Percentiles rank a stretch among this genome's conserved stretches.
Conservation (phyloP, 1,140 invertebrate species). For the Aphelinus atriplicis region DNA sequence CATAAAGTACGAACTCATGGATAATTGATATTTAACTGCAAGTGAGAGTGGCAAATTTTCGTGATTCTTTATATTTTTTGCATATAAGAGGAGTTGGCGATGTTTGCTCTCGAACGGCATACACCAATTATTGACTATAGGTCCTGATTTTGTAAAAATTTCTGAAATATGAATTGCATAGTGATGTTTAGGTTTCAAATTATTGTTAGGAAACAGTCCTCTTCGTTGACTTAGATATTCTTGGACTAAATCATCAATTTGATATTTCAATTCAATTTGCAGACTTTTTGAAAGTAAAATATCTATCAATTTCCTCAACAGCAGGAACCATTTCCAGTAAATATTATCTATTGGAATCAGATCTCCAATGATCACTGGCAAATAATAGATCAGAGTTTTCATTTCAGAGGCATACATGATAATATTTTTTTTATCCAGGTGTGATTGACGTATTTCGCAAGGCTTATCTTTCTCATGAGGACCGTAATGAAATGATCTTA, state of each 20-base stretch:
- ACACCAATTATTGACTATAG: conserved; percentile 16
- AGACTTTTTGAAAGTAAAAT: conserved; percentile 20
- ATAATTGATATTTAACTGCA: conserved; percentile 15
- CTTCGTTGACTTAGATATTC: conserved; percentile 2
- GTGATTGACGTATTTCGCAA: neutral
- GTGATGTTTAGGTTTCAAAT: conserved; percentile 31
- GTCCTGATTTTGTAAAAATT: neutral
- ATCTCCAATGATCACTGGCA: conserved; percentile 19
- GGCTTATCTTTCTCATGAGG: neutral
- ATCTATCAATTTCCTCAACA: conserved; percentile 20
- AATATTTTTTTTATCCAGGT: neutral
- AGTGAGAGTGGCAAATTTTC: conserved; percentile 12
- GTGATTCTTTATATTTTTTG: too few species aligned
- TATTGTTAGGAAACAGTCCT: conserved; percentile 15
- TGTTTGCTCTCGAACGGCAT: conserved; percentile 15
- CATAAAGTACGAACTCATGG: too few species aligned
- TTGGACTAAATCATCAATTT: neutral
- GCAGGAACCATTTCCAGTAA: conserved; percentile 22
- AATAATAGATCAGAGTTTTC: conserved; percentile 9
- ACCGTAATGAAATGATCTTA: conserved; percentile 1
- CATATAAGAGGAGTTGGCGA: neutral
- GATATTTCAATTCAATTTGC: conserved; percentile 12
- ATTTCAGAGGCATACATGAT: conserved; percentile 30
- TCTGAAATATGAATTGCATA: neutral
- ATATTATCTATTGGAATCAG: neutral